Conservation (phyloP, 2,888 invertebrate species). For the Drosophila recens region DNA sequence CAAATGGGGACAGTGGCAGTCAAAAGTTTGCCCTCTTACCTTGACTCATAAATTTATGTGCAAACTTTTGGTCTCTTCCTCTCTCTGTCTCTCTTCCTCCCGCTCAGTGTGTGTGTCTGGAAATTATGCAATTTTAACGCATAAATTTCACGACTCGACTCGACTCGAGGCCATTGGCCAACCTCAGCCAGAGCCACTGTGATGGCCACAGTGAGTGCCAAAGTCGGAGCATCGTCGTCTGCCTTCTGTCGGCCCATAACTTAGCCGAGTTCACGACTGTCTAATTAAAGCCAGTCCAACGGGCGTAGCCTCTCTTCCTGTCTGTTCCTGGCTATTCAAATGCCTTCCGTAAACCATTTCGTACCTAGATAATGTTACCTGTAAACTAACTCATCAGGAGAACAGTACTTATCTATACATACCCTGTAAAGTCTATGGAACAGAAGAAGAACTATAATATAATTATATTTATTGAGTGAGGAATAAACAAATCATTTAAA, state of each 20-base stretch:
- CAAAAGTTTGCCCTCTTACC: slow-evolving; percentile 74
- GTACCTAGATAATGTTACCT: neutral
- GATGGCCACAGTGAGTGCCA: slow-evolving; percentile 7
- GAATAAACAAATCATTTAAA: too few relatives aligned
- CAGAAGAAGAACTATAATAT: too few relatives aligned
- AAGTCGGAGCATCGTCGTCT: slow-evolving; percentile 9
- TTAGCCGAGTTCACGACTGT: slow-evolving; percentile 65
- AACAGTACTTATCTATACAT: neutral
- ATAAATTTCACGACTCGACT: slow-evolving; percentile 73
- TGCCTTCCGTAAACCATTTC: slow-evolving; percentile 40
- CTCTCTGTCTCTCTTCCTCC: slow-evolving; percentile 20
- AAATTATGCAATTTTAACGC: slow-evolving; percentile 79
- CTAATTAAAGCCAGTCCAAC: slow-evolving; percentile 72
- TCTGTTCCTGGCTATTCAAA: slow-evolving; percentile 48
- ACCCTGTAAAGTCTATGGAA: neutral
- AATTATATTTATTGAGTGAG: too few relatives aligned
- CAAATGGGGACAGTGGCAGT: slow-evolving; percentile 34
- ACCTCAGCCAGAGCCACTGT: slow-evolving; percentile 25
- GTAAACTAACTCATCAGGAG: slow-evolving; percentile 25
- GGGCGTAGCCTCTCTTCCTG: slow-evolving; percentile 56
- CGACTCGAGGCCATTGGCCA: slow-evolving; percentile 27
- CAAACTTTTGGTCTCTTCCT: slow-evolving; percentile 60
- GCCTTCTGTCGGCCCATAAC: slow-evolving; percentile 46
- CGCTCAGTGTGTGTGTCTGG: slow-evolving; percentile 31
- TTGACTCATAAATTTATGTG: slow-evolving; percentile 75